A percentile compares a stretch with the other conserved stretches of the same genome.
These are phyloP conservation scores for Mimumesa dahlbomi DNA, from an alignment of 2,888 invertebrate species.

Conservation along the genomic window DNA sequence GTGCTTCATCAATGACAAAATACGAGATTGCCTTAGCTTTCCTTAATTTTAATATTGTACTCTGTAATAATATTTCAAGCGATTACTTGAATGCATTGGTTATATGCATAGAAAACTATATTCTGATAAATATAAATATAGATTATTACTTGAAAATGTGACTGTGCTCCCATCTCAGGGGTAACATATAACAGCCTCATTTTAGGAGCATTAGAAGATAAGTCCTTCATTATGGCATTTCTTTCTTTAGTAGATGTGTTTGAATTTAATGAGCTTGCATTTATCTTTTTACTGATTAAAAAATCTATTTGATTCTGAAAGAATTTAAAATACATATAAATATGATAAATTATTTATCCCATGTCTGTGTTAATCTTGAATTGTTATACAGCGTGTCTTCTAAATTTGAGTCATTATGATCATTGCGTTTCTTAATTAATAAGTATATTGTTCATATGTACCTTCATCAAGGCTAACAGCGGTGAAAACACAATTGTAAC, in stretches of 20 bases:
- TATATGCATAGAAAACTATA: not conserved
- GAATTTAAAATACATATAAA: slow-evolving; percentile 9
- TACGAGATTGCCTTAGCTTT: slow-evolving; percentile 91
- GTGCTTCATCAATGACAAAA: slow-evolving; percentile 98
- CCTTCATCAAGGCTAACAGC: slow-evolving; percentile 95
- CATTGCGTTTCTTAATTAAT: not conserved
- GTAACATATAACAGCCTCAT: slow-evolving; percentile 96
- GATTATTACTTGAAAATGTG: slow-evolving; percentile 73
- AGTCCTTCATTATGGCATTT: slow-evolving; percentile 88
- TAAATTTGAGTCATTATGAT: slow-evolving; percentile 3
- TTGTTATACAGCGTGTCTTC: too few relatives aligned
- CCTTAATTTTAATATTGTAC: slow-evolving; percentile 85
- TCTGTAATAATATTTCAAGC: slow-evolving; percentile 70
- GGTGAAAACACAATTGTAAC: slow-evolving; percentile 98
- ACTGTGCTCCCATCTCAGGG: slow-evolving; percentile 95
- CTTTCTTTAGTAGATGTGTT: slow-evolving; percentile 91
- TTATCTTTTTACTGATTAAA: slow-evolving; percentile 88
- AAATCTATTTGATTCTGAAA: slow-evolving; percentile 94
- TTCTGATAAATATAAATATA: slow-evolving; percentile 4
- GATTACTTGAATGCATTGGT: not conserved
- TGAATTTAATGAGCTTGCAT: slow-evolving; percentile 95
- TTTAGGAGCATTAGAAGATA: slow-evolving; percentile 85
- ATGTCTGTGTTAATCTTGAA: not conserved
- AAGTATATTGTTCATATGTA: slow-evolving; percentile 74
- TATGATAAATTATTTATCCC: not conserved